Evolutionary conservation across 2,113 vertebrate genomes (phyloP).

Genomic region (Nematolebias whitei): DNA sequence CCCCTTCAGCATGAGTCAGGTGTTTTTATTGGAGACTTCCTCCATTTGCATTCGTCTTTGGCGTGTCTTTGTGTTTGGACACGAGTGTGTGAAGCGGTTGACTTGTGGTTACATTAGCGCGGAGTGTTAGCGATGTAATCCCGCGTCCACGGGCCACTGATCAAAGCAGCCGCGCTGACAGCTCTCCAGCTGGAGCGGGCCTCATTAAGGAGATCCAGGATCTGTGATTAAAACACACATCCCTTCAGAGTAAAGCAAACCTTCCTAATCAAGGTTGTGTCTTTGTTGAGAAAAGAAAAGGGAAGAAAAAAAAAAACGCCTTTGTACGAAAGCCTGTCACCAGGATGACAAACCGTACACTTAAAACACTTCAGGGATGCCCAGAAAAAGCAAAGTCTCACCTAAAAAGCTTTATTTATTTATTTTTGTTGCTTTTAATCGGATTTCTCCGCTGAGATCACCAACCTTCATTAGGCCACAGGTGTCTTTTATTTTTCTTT

Average conservation of each 20-base stretch:
- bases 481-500: constrained; percentile 20
- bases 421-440: not conserved
- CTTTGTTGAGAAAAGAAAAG: constrained; percentile 34
- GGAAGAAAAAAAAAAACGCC: constrained; percentile 5
- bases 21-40: constrained; percentile 12
- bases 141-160: constrained; percentile 58
- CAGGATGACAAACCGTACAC: constrained; percentile 11
- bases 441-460: not conserved
- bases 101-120: constrained; percentile 57
- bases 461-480: constrained; percentile 21
- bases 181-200: constrained; percentile 59
- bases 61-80: constrained; percentile 6
- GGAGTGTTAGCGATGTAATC: constrained; percentile 56
- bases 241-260: constrained; percentile 28
- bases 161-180: constrained; percentile 62
- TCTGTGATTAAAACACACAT: constrained; percentile 55
- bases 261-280: constrained; percentile 33
- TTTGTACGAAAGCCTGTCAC: constrained; percentile 14
- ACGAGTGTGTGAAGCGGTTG: constrained; percentile 4
- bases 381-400: not conserved
- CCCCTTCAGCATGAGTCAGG: constrained; percentile 2
- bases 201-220: constrained; percentile 65
- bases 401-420: constrained; percentile 3
- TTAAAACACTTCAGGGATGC: constrained; percentile 23
- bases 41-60: constrained; percentile 25